Evolutionary conservation across 2,113 vertebrate species (phyloP).

Genomic region (Leucoraja erinaceus): DNA sequence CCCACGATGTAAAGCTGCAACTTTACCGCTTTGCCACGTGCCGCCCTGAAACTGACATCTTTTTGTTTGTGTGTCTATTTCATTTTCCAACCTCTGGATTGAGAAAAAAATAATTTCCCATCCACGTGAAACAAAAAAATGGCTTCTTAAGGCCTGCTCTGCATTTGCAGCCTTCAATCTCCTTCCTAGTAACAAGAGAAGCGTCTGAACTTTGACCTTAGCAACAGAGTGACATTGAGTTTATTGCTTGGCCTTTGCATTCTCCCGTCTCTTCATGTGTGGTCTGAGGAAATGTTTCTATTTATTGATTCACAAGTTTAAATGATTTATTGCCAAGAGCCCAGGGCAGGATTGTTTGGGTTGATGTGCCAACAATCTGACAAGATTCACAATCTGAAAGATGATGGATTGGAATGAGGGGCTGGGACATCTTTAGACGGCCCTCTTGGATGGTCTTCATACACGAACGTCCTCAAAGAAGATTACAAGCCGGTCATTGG

Average conservation of each 20-base stretch:
- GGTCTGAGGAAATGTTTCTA: not conserved
- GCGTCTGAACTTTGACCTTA: not conserved
- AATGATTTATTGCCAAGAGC: slow-evolving; percentile 21
- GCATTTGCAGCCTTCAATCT: not conserved
- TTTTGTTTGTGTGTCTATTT: no score
- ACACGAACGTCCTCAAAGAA: no score
- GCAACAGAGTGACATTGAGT: not conserved
- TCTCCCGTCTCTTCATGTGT: not conserved
- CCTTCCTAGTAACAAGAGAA: not conserved
- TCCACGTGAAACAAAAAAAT: not conserved
- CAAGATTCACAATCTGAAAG: not conserved
- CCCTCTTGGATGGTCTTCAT: not conserved
- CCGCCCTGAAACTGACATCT: no score
- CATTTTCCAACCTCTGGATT: not conserved
- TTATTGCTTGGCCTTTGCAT: not conserved
- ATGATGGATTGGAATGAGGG: not conserved
- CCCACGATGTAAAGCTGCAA: no score
- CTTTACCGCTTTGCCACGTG: no score
- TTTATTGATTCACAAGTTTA: not conserved
- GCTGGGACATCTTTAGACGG: not conserved
- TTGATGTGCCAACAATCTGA: not conserved
- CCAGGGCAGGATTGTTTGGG: not conserved
- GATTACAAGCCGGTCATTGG: not conserved
- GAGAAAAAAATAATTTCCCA: not conserved
- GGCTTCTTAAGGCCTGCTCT: not conserved